These are phyloP conservation scores for Quadroppia sp. DNA, from an alignment of 2,888 invertebrate genomes.

Conservation along the genomic window DNA sequence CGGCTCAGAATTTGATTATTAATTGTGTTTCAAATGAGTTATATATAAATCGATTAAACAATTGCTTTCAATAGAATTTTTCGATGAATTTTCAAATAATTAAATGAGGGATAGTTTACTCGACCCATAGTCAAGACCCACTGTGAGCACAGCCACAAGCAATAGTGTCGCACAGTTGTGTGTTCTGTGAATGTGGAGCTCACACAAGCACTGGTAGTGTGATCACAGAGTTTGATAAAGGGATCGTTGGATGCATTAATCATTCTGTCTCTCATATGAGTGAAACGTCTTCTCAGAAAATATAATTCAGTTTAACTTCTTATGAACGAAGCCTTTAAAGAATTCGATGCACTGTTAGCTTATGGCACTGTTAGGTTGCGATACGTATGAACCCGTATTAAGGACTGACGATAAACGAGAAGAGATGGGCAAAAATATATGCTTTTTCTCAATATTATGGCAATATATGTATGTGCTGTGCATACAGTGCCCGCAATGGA, in stretches of 20 bases:
- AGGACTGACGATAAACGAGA: not conserved
- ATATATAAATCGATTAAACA: not conserved
- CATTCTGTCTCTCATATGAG: constrained; percentile 22
- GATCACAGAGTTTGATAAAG: constrained; percentile 5
- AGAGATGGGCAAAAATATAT: not conserved
- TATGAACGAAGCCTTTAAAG: not conserved
- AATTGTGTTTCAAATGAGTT: not conserved
- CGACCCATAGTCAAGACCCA: not conserved
- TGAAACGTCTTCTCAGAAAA: constrained; percentile 6
- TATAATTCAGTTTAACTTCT: constrained; percentile 28
- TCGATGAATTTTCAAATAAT: not conserved
- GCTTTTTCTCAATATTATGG: not conserved
- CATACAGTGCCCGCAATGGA: not conserved
- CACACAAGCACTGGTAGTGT: constrained; percentile 8
- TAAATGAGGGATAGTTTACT: not conserved
- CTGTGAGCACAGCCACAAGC: not conserved
- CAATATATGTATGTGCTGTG: no score
- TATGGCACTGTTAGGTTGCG: not conserved
- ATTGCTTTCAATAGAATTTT: not conserved
- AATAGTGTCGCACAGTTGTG: not conserved
- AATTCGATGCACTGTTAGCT: not conserved
- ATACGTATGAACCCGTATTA: not conserved
- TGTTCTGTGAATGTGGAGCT: not conserved
- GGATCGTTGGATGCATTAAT: constrained; percentile 21
- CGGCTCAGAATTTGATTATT: not conserved